Evolutionary conservation across 1,140 invertebrate species (phyloP), one percentile per base, ranked within the genome.

Genomic region (Asbolus verrucosus): DNA sequence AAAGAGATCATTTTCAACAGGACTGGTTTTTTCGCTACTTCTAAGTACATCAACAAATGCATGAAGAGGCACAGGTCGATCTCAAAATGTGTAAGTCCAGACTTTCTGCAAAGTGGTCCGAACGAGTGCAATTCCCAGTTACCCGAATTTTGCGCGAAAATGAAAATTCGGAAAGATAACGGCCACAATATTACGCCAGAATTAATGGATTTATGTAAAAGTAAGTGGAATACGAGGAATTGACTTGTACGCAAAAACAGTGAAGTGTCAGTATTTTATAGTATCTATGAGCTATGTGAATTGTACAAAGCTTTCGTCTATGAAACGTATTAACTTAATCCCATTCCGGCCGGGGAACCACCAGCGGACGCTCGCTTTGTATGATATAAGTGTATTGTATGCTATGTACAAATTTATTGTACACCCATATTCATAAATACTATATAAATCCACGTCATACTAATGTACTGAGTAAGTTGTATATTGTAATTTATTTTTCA

Each of bases 261-360:
- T 54, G 21, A 27, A 27, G 46, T 62, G 60, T 62, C 60, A 62
- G 60, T 62, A 62, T 62, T 62, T 62, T 62, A 62, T 62, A 62
- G 60, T 62, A 62, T 54, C 46, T 54, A 54, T 54, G 46, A 54
- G 27, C 8, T 54, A 54, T 54, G 46, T 54, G 46, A 54, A 54
- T 27, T 54, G 46, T 54, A 54, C 21, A 54, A 54, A 31, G 46
- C 46, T 54, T 54, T 11, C 21, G 19, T 54, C 43, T 50, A 21
- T 6, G 21, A 19, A 1, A 11, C 18, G 2, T 1, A 41, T 46
- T 46, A 9, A 19, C n/a, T 50, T 9, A 19, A 8, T 21, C 21
- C 43, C 18, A 18, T 18, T 36, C 33, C 33, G 6, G 11, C 5
- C n/a, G 33, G 11, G 33, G n/a, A 11, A 11, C n/a, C 33, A 50